Base-by-base conservation (phyloP, 2,888 invertebrate genomes). In the Agrenia bidenticulata region DNA sequence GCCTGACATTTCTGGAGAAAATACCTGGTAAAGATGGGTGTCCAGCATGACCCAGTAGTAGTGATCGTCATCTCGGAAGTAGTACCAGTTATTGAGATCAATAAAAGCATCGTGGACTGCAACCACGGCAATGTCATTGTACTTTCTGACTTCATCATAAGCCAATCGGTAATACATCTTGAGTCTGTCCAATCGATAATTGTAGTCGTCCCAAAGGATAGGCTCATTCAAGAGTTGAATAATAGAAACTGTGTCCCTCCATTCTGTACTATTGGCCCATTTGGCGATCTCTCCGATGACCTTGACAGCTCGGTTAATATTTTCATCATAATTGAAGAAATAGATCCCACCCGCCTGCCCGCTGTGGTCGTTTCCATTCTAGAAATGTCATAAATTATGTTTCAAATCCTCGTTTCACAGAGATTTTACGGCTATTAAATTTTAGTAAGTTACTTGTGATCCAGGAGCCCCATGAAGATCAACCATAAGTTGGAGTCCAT, bases 31-130 rank as follows among this genome's bases (percentile, higher is more conserved):
- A 9, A 69, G 24, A 59, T 72, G 72, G n/a, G 66, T 66, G 59
- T 72, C 72, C 42, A 72, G 32, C 72, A 72, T 72, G 15, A 72
- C 61, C 72, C 72, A 68, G 26, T 24, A 70, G 58, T 75, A 75
- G 39, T 72, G 72, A 41, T 61, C 32, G 53, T 70, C 72, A 24
- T 74, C 74, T 11, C 76, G 39, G n/a, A 74, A 59, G 50, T 73
- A 74, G 62, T 73, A 58, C 73, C 75, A 76, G 51, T 76, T 74
- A 61, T 54, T 53, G 1, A 54, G 57, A 37, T 62, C 69, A 50
- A 75, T 75, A 64, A 76, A 76, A 9, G 76, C 76, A 55, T 76
- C 75, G 39, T 75, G 75, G 21, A 76, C 69, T 21, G 73, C 75
- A 2, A 76, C 67, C 1, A 73, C 72, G n/a, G 69, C 73, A 26